Conservation (phyloP, 2,797 vertebrate species). For the Eupleurogrammus muticus region DNA sequence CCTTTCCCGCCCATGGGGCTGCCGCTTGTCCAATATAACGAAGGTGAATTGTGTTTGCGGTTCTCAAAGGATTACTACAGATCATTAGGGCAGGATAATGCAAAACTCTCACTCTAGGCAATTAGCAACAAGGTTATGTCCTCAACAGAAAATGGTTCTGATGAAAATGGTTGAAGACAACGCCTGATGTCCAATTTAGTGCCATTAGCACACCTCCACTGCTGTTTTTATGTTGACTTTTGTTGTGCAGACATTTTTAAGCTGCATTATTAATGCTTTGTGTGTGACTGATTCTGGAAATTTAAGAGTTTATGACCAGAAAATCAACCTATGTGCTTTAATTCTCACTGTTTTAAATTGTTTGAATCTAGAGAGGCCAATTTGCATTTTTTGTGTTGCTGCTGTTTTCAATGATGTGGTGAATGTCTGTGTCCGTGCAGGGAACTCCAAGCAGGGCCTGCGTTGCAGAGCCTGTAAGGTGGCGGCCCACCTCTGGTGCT, state of each 20-base stretch:
- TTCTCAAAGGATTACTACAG: conserved; percentile 5
- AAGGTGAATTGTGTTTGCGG: not conserved
- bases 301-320: not conserved
- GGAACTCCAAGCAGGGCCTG: conserved; percentile 93
- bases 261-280: not conserved
- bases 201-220: not conserved
- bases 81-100: not conserved
- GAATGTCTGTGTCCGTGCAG: conserved; percentile 68
- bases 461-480: conserved; percentile 92
- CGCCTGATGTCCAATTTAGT: conserved; percentile 8
- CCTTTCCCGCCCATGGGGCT: not conserved
- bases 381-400: too few species aligned
- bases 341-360: too few species aligned
- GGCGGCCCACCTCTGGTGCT: conserved; percentile 92
- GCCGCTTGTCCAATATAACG: not conserved
- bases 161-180: conserved; percentile 5
- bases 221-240: conserved; percentile 6
- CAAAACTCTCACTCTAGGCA: not conserved
- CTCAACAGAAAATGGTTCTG: conserved; percentile 8
- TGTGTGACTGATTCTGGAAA: not conserved
- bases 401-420: conserved; percentile 3
- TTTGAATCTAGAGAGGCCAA: too few species aligned
- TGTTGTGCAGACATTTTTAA: conserved; percentile 3
- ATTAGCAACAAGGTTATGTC: not conserved
- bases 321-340: not conserved